Percentiles rank a stretch among this genome's conserved stretches.
Evolutionary conservation across 1,140 invertebrate species (phyloP).

Genomic region (Bicyclus anynana): DNA sequence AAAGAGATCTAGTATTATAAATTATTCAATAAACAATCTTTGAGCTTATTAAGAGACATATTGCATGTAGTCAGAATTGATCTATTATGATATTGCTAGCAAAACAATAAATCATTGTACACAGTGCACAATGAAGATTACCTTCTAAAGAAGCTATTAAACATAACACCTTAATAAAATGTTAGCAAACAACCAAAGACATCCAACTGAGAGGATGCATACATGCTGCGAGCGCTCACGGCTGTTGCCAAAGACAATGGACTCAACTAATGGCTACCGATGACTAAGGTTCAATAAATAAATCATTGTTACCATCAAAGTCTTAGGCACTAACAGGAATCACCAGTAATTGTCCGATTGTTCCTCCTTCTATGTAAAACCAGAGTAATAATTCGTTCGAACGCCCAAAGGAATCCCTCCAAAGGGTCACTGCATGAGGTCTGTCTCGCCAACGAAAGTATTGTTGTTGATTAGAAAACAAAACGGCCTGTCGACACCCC

Average conservation of each 20-base stretch:
- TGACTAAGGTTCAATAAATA: conserved; percentile 69
- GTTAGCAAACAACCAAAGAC: conserved; percentile 73
- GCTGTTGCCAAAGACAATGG: conserved; percentile 54
- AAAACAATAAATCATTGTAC: conserved; percentile 48
- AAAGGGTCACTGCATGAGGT: conserved; percentile 66
- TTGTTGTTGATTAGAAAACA: conserved; percentile 67
- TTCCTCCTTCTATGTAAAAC: conserved; percentile 64
- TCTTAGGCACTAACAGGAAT: conserved; percentile 58
- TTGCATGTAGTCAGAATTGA: not conserved
- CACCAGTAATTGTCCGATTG: conserved; percentile 63
- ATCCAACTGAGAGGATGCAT: conserved; percentile 54
- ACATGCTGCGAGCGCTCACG: conserved; percentile 34
- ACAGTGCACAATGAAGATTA: conserved; percentile 30
- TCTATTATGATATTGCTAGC: not conserved
- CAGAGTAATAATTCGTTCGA: conserved; percentile 74
- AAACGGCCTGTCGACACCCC: conserved; percentile 71
- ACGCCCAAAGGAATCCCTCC: too few relatives aligned
- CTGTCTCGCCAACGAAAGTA: conserved; percentile 46
- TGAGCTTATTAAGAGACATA: too few relatives aligned
- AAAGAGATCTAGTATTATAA: too few relatives aligned
- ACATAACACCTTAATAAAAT: conserved; percentile 72
- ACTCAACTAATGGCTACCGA: conserved; percentile 58
- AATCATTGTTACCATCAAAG: conserved; percentile 56
- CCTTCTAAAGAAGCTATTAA: conserved; percentile 69
- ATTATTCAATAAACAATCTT: too few relatives aligned